These are phyloP conservation scores for Oncorhynchus tshawytscha DNA, from an alignment of 2,113 vertebrate species.

Conservation along the genomic window DNA sequence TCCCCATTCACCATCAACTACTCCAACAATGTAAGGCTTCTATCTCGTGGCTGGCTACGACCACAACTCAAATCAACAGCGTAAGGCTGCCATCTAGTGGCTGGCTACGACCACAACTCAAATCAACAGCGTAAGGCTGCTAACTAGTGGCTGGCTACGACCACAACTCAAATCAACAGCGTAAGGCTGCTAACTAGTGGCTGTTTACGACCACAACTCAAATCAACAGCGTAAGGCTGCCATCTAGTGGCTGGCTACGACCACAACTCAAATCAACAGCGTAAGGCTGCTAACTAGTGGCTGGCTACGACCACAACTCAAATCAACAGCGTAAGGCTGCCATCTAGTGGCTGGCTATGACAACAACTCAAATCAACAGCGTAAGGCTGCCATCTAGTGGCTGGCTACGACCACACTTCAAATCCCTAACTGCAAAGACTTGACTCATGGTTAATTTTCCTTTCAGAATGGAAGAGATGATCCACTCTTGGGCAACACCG, in stretches of 20 bases:
- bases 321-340: slow-evolving; percentile 72
- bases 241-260: too few relatives aligned
- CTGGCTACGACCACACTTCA: background rate
- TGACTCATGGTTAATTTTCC: slow-evolving; percentile 7
- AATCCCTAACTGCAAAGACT: background rate
- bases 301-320: too few relatives aligned
- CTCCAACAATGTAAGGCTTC: slow-evolving; percentile 74
- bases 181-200: slow-evolving; percentile 70
- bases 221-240: too few relatives aligned
- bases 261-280: too few relatives aligned
- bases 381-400: too few relatives aligned
- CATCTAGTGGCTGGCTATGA: slow-evolving; percentile 33
- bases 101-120: background rate
- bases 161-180: slow-evolving; percentile 47
- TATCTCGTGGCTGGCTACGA: slow-evolving; percentile 36
- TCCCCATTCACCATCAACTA: slow-evolving; percentile 77
- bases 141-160: too few relatives aligned
- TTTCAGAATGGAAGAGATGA: slow-evolving; percentile 87
- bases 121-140: too few relatives aligned
- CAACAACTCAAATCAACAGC: too few relatives aligned
- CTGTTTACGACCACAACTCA: background rate
- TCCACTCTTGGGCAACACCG: slow-evolving; percentile 66
- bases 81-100: slow-evolving; percentile 70
- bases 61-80: slow-evolving; percentile 46
- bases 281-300: too few relatives aligned